These are phyloP conservation scores for Benthosema pterotum DNA, from an alignment of 2,797 vertebrate species.

Conservation along the genomic window DNA sequence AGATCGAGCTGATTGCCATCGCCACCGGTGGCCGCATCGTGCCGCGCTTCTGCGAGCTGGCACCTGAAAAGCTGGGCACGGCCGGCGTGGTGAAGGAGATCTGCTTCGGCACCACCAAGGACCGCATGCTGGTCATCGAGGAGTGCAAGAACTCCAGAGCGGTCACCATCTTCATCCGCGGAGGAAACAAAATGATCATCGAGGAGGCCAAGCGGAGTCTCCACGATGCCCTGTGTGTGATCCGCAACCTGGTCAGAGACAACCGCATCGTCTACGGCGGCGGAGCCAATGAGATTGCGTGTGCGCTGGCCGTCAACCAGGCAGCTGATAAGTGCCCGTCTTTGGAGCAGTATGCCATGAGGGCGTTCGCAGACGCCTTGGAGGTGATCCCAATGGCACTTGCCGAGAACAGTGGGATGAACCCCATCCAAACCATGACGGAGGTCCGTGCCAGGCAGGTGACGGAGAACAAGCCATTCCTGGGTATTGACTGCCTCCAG, in stretches of 20 bases:
- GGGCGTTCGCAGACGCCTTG: conserved; percentile 93
- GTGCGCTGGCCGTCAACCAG: conserved; percentile 91
- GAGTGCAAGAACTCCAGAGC: conserved; percentile 97
- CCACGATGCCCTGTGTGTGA: conserved; percentile 95
- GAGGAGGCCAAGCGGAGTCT: conserved; percentile 97
- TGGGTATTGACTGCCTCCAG: conserved; percentile 94
- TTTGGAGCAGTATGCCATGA: conserved; percentile 97
- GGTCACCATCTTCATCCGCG: conserved; percentile 96
- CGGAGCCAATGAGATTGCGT: conserved; percentile 93
- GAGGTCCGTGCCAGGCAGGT: conserved; percentile 93
- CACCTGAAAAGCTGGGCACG: conserved; percentile 91
- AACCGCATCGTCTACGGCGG: conserved; percentile 95
- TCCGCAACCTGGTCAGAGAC: conserved; percentile 93
- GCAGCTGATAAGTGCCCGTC: conserved; percentile 98
- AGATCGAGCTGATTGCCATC: conserved; percentile 98
- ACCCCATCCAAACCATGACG: conserved; percentile 96
- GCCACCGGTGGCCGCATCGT: conserved; percentile 97
- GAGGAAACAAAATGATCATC: conserved; percentile 99
- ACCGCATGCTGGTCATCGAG: conserved; percentile 96
- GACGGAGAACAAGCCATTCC: conserved; percentile 88
- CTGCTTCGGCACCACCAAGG: conserved; percentile 96
- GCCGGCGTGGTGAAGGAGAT: conserved; percentile 93
- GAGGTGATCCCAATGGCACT: conserved; percentile 97
- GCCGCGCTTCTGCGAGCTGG: conserved; percentile 93
- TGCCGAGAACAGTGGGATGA: conserved; percentile 94